A percentile compares a stretch with the other conserved stretches of the same genome.
Conservation (phyloP, 2,797 vertebrate genomes). For the Sparidentex hasta region DNA sequence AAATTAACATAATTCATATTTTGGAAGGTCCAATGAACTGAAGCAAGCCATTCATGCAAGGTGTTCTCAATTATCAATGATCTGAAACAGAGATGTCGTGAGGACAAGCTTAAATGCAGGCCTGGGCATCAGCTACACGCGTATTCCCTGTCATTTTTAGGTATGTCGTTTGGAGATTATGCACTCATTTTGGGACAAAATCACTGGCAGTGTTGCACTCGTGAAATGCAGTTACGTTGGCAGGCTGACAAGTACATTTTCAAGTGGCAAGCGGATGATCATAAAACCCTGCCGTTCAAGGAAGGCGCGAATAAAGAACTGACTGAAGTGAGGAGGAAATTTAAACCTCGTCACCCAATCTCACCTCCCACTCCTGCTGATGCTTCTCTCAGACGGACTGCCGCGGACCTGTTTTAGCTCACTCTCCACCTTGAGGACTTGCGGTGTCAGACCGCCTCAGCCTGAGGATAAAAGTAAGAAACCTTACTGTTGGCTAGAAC, state of each 20-base stretch:
- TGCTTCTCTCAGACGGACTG: constrained; percentile 6
- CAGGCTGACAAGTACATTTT: not conserved
- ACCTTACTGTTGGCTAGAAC: not conserved
- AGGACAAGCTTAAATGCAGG: not conserved
- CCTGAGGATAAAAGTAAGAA: constrained; percentile 8
- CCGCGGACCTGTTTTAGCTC: constrained; percentile 1
- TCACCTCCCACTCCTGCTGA: constrained; percentile 10
- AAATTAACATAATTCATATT: constrained; percentile 1
- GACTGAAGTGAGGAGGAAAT: constrained; percentile 9
- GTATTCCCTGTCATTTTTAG: not conserved
- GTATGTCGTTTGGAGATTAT: not conserved
- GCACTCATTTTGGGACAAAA: not conserved
- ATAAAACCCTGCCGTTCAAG: constrained; percentile 8
- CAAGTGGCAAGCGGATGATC: not conserved
- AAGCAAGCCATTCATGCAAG: not conserved
- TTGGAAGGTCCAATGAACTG: not conserved
- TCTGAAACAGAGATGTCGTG: not conserved
- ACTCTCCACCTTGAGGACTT: constrained; percentile 17
- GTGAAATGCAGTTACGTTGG: not conserved
- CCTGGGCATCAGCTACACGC: not conserved
- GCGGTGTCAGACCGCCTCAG: constrained; percentile 20
- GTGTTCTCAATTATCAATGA: not conserved
- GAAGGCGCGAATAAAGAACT: not conserved
- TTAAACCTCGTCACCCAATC: not conserved
- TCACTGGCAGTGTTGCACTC: not conserved